These are phyloP conservation scores for Cheilosia urbana DNA, from an alignment of 2,888 invertebrate species.

Conservation along the genomic window DNA sequence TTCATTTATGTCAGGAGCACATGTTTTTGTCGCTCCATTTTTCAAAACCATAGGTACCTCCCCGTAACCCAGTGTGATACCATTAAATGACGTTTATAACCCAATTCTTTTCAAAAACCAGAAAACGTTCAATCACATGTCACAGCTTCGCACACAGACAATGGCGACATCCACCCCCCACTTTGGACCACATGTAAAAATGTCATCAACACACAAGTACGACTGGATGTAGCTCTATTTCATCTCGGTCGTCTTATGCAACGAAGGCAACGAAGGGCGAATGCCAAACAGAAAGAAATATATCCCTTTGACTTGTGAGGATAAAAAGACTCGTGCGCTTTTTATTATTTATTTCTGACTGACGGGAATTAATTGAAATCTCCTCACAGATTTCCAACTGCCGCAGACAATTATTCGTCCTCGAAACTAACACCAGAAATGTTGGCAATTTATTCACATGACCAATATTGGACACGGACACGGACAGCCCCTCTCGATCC, in stretches of 20 bases:
- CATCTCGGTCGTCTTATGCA: constrained; percentile 14
- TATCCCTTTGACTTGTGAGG: constrained; percentile 1
- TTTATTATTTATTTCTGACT: background rate
- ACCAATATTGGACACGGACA: no score
- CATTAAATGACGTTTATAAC: constrained; percentile 48
- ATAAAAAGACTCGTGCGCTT: background rate
- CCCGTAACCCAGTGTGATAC: constrained; percentile 20
- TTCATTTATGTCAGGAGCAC: constrained; percentile 36
- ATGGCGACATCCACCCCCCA: background rate
- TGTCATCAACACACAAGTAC: constrained; percentile 29
- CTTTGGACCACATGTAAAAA: constrained; percentile 1
- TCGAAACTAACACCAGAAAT: constrained; percentile 49
- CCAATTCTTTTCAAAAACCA: constrained; percentile 36
- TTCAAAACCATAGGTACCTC: background rate
- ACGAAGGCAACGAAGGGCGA: constrained; percentile 3
- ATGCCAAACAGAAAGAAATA: constrained; percentile 2
- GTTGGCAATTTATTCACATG: constrained; percentile 48
- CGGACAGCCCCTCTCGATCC: background rate
- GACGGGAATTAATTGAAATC: constrained; percentile 57
- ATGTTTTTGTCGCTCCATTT: constrained; percentile 33
- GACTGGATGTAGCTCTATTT: background rate
- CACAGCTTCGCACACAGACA: constrained; percentile 5
- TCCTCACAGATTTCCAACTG: constrained; percentile 42
- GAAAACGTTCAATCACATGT: constrained; percentile 38
- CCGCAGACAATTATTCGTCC: constrained; percentile 66